These are phyloP conservation scores for Drosophila rubida DNA, from an alignment of 2,888 invertebrate genomes.

Conservation along the genomic window DNA sequence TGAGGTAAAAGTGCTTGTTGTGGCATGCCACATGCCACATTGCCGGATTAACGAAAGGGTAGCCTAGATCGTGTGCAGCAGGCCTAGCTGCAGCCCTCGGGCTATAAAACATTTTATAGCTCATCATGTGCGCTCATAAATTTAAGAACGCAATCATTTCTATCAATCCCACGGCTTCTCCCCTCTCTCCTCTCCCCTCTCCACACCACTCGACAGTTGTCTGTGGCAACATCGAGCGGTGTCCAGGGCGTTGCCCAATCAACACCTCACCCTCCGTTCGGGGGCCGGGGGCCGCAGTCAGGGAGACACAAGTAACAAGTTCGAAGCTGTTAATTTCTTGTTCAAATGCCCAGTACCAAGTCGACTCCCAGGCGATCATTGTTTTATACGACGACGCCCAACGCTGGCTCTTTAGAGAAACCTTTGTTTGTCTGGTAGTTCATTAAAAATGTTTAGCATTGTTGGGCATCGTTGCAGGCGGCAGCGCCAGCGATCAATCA, in stretches of 20 bases:
- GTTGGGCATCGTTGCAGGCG: constrained; percentile 54
- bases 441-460: constrained; percentile 76
- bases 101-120: constrained; percentile 81
- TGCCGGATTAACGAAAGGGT: constrained; percentile 44
- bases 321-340: constrained; percentile 69
- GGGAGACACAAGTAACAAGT: constrained; percentile 68
- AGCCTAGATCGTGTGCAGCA: constrained; percentile 8
- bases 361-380: constrained; percentile 52
- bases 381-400: constrained; percentile 29
- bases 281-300: not conserved
- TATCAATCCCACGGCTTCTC: constrained; percentile 15
- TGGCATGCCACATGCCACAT: constrained; percentile 23
- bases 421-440: constrained; percentile 59
- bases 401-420: not conserved
- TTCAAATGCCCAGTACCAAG: constrained; percentile 50
- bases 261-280: constrained; percentile 63
- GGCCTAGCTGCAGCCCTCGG: constrained; percentile 26
- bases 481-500: constrained; percentile 52
- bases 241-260: constrained; percentile 81
- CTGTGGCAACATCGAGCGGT: constrained; percentile 28
- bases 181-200: not conserved
- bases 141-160: constrained; percentile 72
- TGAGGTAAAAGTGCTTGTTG: constrained; percentile 60
- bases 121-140: constrained; percentile 80
- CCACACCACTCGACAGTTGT: not conserved